phyloP scores from a whole-genome alignment of 1,140 invertebrate species.

The Chironomus striatipennis region DNA sequence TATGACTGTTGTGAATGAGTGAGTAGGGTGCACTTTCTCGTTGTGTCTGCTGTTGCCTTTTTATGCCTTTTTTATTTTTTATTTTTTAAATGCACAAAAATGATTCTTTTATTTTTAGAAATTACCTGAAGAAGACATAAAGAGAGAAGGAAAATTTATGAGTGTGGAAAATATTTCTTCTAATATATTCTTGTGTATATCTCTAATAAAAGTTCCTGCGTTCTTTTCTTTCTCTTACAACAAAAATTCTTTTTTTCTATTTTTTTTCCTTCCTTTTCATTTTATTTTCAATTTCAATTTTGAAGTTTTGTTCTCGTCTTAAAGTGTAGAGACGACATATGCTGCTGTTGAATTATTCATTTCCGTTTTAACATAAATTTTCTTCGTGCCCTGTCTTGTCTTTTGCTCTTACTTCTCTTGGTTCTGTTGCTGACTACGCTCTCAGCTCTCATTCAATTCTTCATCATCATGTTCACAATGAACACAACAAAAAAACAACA shows the following conservation, averaged over 20 bases:
- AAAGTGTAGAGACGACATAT: slow-evolving; percentile 9
- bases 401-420: background rate
- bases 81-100: background rate
- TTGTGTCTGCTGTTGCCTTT: background rate
- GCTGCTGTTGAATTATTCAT: slow-evolving; percentile 23
- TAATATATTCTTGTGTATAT: no score
- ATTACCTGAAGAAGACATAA: slow-evolving; percentile 12
- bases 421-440: background rate
- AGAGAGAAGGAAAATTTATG: slow-evolving; percentile 16
- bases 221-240: no score
- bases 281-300: background rate
- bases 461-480: background rate
- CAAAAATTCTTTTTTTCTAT: background rate
- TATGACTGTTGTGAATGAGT: no score
- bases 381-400: slow-evolving; percentile 21
- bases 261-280: background rate
- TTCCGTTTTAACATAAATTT: slow-evolving; percentile 24
- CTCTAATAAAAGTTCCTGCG: no score
- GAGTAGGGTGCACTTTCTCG: background rate
- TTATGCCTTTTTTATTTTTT: background rate
- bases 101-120: slow-evolving; percentile 17
- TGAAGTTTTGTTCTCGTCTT: background rate
- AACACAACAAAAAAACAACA: no score
- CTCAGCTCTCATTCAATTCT: no score
- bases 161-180: slow-evolving; percentile 14